phyloP scores from a whole-genome alignment of 2,797 vertebrate species.

The Mus spretus region DNA sequence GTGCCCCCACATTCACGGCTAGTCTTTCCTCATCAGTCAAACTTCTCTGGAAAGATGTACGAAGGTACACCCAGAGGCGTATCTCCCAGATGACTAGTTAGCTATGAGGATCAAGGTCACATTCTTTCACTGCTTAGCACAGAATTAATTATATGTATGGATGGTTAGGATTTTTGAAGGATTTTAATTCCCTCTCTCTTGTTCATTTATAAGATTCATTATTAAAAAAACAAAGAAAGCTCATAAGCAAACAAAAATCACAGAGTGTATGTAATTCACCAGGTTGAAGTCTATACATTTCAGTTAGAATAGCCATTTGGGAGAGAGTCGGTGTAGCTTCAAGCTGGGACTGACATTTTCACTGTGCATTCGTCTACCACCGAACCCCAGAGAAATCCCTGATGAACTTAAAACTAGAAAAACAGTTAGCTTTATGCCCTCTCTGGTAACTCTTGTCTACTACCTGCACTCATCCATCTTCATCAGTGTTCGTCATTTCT shows the following conservation, averaged over 20 bases:
- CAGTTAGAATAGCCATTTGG: not conserved
- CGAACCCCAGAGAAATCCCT: not conserved
- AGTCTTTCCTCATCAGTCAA: not conserved
- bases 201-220: not conserved
- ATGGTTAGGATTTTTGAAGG: conserved; percentile 21
- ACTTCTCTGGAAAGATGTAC: not conserved
- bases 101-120: not conserved
- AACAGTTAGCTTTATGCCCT: not conserved
- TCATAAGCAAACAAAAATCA: not conserved
- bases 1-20: not conserved
- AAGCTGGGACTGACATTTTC: too few species aligned
- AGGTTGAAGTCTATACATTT: not conserved
- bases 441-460: not conserved
- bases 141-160: not conserved
- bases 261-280: not conserved
- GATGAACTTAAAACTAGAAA: not conserved
- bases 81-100: not conserved
- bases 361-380: not conserved
- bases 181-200: conserved; percentile 16
- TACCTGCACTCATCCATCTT: not conserved
- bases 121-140: not conserved
- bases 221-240: not conserved
- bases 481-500: too few species aligned
- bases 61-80: not conserved
- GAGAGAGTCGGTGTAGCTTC: not conserved